Evolutionary conservation across 2,888 invertebrate genomes (phyloP).

Genomic region (Pseudanteris insignis): DNA sequence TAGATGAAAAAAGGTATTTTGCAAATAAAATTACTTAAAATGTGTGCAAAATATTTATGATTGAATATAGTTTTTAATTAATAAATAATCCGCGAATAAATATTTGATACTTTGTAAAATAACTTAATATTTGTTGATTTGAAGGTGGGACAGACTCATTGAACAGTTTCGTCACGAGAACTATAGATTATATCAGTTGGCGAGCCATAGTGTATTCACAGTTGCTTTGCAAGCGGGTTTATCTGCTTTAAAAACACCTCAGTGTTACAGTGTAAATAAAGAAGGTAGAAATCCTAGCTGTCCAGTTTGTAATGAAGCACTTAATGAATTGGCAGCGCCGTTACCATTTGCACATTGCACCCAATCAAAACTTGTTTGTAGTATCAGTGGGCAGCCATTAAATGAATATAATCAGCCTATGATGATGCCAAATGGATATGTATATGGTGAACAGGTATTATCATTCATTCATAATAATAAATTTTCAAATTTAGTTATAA

Average conservation of each 20-base stretch:
- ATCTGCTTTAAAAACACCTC: slow-evolving; percentile 84
- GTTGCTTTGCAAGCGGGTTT: slow-evolving; percentile 92
- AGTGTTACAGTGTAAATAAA: slow-evolving; percentile 75
- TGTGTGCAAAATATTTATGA: no score
- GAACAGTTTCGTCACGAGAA: slow-evolving; percentile 93
- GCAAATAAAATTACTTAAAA: no score
- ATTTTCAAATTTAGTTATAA: neutral
- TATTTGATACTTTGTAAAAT: no score
- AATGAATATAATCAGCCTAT: slow-evolving; percentile 98
- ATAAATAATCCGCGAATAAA: no score
- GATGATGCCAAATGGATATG: slow-evolving; percentile 98
- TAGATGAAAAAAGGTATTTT: slow-evolving; percentile 71
- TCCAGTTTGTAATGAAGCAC: slow-evolving; percentile 90
- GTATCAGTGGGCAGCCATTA: slow-evolving; percentile 87
- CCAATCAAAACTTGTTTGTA: slow-evolving; percentile 93
- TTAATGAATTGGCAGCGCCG: slow-evolving; percentile 84
- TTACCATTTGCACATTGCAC: slow-evolving; percentile 96
- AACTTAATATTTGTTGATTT: no score
- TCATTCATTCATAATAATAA: slow-evolving; percentile 39
- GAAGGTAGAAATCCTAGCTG: slow-evolving; percentile 83
- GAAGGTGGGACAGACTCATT: slow-evolving; percentile 85
- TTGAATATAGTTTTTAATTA: no score
- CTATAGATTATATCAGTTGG: slow-evolving; percentile 92
- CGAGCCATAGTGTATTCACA: slow-evolving; percentile 89
- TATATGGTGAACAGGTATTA: slow-evolving; percentile 88